Evolutionary conservation across 2,113 vertebrate genomes (phyloP), one percentile per base, ranked within the genome.

Genomic region (Galeopterus variegatus): DNA sequence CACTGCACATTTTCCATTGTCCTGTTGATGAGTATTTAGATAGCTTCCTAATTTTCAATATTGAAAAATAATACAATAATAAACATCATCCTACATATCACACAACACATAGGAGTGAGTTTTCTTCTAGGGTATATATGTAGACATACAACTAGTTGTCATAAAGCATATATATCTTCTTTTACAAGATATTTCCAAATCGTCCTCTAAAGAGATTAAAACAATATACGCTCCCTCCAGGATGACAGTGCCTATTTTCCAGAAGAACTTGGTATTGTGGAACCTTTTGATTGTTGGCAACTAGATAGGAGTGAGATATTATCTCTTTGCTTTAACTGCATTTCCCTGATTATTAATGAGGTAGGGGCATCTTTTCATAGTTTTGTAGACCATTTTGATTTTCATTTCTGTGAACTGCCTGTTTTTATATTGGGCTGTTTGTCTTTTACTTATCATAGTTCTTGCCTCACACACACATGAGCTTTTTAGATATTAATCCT

Each of bases 91-190:
- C 87, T 69, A 72, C 14, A 48, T 88, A 31, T 93, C 76, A 48
- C 19, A 82, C 48, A 64, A 62, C 23, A 82, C 45, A 62, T 8
- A 41, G 24, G 15, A 76, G 26, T 69, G 12, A 86, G 33, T 60
- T 24, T 87, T 80, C 95, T 89, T 69, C 54, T 88, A 88, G 48
- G 48, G 13, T 56, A 62, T 41, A 31, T 36, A 83, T 62, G 14
- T 72, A 86, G 60, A 88, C 12, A 4, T 92, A 92, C 64, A 94
- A 52, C 26, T 56, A 91, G 64, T 45, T 93, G 65, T 79, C 72
- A 81, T 9, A 73, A 41, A 69, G 18, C 12, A 89, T 6, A 5
- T 11, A 0, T 36, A 58, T 45, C 31, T 94, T 93, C 19, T 54
- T 56, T 90, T 81, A 54, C 14, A 91, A 80, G 56, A 9, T 62